Evolutionary conservation across 2,113 vertebrate genomes (phyloP).

Genomic region (Zosterops pallidus): DNA sequence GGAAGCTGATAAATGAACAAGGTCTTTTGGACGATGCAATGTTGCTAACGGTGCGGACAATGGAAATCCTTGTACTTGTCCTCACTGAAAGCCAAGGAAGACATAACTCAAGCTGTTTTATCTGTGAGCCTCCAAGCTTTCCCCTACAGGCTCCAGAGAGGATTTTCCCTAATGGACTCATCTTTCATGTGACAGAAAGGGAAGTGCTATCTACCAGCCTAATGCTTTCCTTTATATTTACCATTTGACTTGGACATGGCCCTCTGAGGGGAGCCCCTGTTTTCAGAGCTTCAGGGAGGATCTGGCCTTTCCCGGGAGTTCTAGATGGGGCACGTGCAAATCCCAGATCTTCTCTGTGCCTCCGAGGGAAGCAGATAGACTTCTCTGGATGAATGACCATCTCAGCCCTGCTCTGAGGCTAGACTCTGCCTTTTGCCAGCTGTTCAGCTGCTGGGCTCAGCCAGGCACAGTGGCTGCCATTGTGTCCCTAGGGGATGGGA

Average conservation of each 20-base stretch:
- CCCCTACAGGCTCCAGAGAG: slow-evolving; percentile 49
- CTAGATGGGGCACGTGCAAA: neutral
- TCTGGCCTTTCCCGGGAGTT: neutral
- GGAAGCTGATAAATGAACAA: slow-evolving; percentile 64
- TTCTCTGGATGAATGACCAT: neutral
- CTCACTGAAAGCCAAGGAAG: slow-evolving; percentile 40
- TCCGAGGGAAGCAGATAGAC: neutral
- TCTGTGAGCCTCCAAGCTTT: slow-evolving; percentile 49
- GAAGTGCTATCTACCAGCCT: neutral
- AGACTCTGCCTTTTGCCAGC: neutral
- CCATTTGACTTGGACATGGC: neutral
- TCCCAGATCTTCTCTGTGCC: neutral
- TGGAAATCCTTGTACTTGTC: slow-evolving; percentile 48
- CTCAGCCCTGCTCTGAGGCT: neutral
- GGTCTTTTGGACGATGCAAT: slow-evolving; percentile 32
- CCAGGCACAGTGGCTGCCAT: slow-evolving; percentile 9
- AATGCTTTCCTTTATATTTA: neutral
- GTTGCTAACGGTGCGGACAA: slow-evolving; percentile 12
- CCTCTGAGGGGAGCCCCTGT: neutral
- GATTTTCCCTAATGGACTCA: slow-evolving; percentile 67
- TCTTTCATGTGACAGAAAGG: slow-evolving; percentile 35
- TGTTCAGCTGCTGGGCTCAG: slow-evolving; percentile 7
- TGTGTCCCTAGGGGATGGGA: neutral
- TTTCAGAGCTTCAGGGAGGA: neutral
- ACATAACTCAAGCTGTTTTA: slow-evolving; percentile 60